phyloP scores from a whole-genome alignment of 2,888 invertebrate genomes.

The Pocota personata region DNA sequence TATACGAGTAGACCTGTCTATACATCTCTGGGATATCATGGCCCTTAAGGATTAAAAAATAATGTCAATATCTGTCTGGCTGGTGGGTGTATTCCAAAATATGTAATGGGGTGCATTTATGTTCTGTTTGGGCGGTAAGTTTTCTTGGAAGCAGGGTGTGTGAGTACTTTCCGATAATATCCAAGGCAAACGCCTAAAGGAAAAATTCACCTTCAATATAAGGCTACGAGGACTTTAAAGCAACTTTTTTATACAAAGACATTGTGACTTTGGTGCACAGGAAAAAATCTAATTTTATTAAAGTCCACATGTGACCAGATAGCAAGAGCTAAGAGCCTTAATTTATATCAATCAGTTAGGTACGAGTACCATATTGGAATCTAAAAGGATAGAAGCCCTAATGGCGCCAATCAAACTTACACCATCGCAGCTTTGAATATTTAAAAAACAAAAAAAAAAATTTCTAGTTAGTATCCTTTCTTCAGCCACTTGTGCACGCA shows the following conservation, averaged over 20 bases:
- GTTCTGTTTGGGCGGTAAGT: too few relatives aligned
- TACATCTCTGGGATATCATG: too few relatives aligned
- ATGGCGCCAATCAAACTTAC: neutral
- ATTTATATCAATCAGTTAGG: neutral
- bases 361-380: neutral
- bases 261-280: neutral
- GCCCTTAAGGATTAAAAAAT: too few relatives aligned
- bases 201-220: too few relatives aligned
- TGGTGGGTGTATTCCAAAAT: too few relatives aligned
- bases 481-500: neutral
- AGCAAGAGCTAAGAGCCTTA: neutral
- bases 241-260: neutral
- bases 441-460: slow-evolving; percentile 6
- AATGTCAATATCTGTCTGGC: too few relatives aligned
- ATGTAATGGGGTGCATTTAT: too few relatives aligned
- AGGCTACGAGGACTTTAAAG: too few relatives aligned
- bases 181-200: too few relatives aligned
- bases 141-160: too few relatives aligned
- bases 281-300: neutral
- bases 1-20: too few relatives aligned
- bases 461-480: neutral
- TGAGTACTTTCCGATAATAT: too few relatives aligned
- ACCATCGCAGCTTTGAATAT: neutral
- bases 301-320: neutral
- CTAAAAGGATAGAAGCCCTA: neutral